phyloP scores from a whole-genome alignment of 2,888 invertebrate species.

The Panzeria rudis region DNA sequence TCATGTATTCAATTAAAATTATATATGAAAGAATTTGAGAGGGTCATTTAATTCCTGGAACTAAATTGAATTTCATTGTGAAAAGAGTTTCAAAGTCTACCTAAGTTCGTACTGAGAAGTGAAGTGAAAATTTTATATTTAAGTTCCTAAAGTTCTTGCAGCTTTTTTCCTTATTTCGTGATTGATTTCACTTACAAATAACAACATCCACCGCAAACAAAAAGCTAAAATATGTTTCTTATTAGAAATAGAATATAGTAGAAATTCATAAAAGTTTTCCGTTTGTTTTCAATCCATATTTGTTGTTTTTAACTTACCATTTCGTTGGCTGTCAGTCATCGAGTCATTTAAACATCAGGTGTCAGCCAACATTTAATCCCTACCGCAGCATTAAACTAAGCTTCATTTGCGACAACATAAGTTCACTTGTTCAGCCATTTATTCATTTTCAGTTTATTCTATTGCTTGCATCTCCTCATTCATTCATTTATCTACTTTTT shows the following conservation, averaged over 20 bases:
- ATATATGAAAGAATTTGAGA: no score
- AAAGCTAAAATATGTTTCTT: no score
- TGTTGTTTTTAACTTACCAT: not conserved
- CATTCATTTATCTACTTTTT: not conserved
- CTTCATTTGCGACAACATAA: constrained; percentile 60
- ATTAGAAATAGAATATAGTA: constrained; percentile 14
- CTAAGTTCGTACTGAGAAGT: not conserved
- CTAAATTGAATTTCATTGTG: not conserved
- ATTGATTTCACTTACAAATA: not conserved
- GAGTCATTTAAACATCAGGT: constrained; percentile 63
- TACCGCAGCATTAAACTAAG: constrained; percentile 64
- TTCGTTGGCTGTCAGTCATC: constrained; percentile 38
- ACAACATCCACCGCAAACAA: no score
- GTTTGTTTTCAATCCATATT: not conserved
- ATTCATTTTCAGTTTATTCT: constrained; percentile 30
- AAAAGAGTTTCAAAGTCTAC: not conserved
- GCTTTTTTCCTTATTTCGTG: not conserved
- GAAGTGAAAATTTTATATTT: not conserved
- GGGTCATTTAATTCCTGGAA: not conserved
- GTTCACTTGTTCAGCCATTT: constrained; percentile 46
- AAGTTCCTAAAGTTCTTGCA: not conserved
- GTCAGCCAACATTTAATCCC: constrained; percentile 66
- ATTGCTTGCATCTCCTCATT: not conserved
- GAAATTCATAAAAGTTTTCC: constrained; percentile 5
- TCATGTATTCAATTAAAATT: no score